Conservation (phyloP, 1,140 invertebrate genomes). For the Dreissena rostriformis region DNA sequence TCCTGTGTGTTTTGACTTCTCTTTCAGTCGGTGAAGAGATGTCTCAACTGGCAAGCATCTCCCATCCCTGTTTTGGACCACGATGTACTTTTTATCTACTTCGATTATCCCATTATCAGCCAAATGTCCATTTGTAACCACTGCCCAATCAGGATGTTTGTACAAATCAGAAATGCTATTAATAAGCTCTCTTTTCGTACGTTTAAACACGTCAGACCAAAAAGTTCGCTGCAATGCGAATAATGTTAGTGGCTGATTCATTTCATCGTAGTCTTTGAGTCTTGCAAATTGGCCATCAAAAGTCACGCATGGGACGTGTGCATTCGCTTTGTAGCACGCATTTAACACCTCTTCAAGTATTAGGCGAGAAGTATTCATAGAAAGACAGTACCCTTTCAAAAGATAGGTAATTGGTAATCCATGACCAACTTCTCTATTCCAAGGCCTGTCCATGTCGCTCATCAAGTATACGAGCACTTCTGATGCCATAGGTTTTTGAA, state of each 20-base stretch:
- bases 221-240: constrained; percentile 3
- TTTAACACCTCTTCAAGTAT: constrained; percentile 1
- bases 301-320: constrained; percentile 3
- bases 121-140: not conserved
- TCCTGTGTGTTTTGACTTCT: not conserved
- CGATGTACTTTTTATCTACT: not conserved
- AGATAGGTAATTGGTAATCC: constrained; percentile 11
- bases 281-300: constrained; percentile 27
- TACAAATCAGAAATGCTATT: not conserved
- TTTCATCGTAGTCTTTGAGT: not conserved
- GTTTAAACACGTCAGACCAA: constrained; percentile 1
- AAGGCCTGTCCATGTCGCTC: constrained; percentile 24
- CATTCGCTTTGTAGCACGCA: not conserved
- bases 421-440: constrained; percentile 21
- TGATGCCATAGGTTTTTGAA: constrained; percentile 31
- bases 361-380: constrained; percentile 1
- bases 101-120: not conserved
- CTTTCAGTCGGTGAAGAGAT: not conserved
- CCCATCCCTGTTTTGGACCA: not conserved
- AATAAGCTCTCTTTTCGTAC: constrained; percentile 2
- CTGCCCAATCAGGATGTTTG: not conserved
- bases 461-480: constrained; percentile 13
- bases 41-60: not conserved
- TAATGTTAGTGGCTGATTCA: constrained; percentile 1
- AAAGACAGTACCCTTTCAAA: constrained; percentile 20